phyloP scores from a whole-genome alignment of 2,888 invertebrate species.

The Drosophila neutralis region DNA sequence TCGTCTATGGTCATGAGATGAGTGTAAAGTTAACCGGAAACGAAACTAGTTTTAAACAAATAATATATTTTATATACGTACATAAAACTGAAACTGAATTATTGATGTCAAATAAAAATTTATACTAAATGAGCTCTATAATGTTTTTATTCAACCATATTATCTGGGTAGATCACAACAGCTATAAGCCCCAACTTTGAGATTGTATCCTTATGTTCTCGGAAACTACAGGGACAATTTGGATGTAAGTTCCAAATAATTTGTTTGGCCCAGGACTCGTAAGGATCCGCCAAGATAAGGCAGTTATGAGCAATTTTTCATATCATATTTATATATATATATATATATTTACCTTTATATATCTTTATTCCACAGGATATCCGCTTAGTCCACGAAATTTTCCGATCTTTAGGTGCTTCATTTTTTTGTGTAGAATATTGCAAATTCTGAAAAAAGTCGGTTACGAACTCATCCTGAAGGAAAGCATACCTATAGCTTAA shows the following conservation, averaged over 20 bases:
- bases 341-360: too few species aligned
- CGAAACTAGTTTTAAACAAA: slow-evolving; percentile 74
- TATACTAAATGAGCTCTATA: slow-evolving; percentile 67
- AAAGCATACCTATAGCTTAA: neutral
- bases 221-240: neutral
- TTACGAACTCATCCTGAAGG: neutral
- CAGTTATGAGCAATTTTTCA: neutral
- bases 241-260: neutral
- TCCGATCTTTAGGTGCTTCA: neutral
- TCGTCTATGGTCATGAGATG: slow-evolving; percentile 46
- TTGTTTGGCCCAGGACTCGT: neutral
- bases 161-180: neutral
- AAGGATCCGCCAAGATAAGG: neutral
- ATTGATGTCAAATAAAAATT: slow-evolving; percentile 80
- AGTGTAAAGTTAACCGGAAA: slow-evolving; percentile 71
- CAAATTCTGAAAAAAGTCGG: neutral
- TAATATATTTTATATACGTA: slow-evolving; percentile 75
- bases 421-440: neutral
- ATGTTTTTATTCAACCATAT: slow-evolving; percentile 2
- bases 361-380: neutral
- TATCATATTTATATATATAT: too few species aligned
- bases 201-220: neutral
- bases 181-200: neutral
- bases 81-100: slow-evolving; percentile 72
- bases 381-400: neutral